Conservation (phyloP, 1,140 invertebrate genomes). For the Trichomalopsis sarcophagae region DNA sequence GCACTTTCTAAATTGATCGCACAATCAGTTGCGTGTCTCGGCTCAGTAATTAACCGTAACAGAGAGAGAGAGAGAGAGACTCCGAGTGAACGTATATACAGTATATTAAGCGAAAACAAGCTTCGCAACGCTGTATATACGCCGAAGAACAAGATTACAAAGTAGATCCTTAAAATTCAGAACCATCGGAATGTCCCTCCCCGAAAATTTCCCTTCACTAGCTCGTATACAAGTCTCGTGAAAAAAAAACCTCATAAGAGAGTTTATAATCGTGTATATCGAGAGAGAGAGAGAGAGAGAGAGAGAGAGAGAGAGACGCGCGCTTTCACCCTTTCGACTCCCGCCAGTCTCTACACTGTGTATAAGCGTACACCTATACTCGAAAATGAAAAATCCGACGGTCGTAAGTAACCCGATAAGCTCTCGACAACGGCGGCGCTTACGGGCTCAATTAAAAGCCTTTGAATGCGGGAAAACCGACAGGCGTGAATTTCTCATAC, state of each 20-base stretch:
- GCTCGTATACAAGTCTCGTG: too few species aligned
- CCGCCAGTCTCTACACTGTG: not conserved
- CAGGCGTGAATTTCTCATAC: conserved; percentile 1
- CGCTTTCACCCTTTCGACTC: conserved; percentile 31
- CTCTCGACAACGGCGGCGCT: not conserved
- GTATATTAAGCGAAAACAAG: too few species aligned
- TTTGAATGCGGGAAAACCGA: not conserved
- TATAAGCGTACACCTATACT: not conserved
- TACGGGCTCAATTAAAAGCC: conserved; percentile 8
- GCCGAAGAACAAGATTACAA: too few species aligned
- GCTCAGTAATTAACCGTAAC: not conserved
- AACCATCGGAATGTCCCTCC: too few species aligned
- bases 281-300: too few species aligned
- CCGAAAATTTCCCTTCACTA: too few species aligned
- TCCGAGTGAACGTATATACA: not conserved
- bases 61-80: not conserved
- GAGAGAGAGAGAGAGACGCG: not conserved
- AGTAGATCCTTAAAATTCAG: too few species aligned
- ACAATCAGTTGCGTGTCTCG: not conserved
- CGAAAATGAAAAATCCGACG: not conserved
- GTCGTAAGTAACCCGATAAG: conserved; percentile 17
- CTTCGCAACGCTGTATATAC: too few species aligned
- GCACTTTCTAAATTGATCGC: not conserved
- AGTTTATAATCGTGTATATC: not conserved
- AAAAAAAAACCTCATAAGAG: not conserved